phyloP scores from a whole-genome alignment of 2,888 invertebrate genomes.

The Agrochola litura region DNA sequence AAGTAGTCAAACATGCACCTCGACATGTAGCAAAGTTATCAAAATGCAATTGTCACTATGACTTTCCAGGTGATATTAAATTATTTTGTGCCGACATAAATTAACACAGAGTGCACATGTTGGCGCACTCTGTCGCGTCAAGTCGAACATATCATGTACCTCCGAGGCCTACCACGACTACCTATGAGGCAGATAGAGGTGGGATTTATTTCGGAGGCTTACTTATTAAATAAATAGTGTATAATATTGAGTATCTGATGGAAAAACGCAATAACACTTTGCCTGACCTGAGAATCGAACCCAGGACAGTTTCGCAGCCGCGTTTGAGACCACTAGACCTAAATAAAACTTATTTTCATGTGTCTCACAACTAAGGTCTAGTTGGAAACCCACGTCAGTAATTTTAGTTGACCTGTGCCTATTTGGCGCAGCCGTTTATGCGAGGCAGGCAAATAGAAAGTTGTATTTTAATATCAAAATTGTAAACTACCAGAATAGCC shows the following conservation, averaged over 20 bases:
- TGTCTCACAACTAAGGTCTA: not conserved
- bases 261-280: not conserved
- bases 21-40: no score
- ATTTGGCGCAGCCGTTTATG: not conserved
- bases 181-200: slow-evolving; percentile 64
- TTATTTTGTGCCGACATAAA: slow-evolving; percentile 68
- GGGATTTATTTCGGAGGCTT: slow-evolving; percentile 78
- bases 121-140: slow-evolving; percentile 72
- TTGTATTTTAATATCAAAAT: not conserved
- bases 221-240: not conserved
- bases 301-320: not conserved
- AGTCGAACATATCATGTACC: slow-evolving; percentile 72
- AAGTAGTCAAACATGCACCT: not conserved
- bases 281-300: not conserved
- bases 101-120: slow-evolving; percentile 74
- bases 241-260: not conserved
- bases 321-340: not conserved
- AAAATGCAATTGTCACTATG: not conserved
- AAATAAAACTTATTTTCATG: not conserved
- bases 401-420: not conserved
- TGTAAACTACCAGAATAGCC: not conserved
- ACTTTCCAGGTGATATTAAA: not conserved
- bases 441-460: not conserved
- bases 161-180: slow-evolving; percentile 78
- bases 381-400: not conserved